A percentile compares a stretch with the other conserved stretches of the same genome.
phyloP scores from a whole-genome alignment of 2,113 vertebrate genomes.

The Clarias magur region DNA sequence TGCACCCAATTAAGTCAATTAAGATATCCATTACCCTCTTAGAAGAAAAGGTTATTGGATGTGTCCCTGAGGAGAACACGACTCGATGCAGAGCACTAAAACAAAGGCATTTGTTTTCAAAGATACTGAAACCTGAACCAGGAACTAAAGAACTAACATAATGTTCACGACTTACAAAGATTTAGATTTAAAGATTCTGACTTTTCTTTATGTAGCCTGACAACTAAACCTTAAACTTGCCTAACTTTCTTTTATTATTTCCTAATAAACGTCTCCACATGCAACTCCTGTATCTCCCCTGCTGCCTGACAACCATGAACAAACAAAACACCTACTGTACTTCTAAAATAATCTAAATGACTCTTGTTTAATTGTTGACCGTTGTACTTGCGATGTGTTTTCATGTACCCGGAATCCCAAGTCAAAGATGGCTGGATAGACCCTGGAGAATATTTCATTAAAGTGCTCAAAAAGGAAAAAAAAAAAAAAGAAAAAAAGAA shows the following conservation, averaged over 20 bases:
- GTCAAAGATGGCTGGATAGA: background rate
- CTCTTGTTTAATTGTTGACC: background rate
- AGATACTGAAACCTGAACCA: background rate
- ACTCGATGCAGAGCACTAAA: background rate
- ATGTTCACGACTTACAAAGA: no score
- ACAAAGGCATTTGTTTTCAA: background rate
- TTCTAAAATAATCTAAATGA: background rate
- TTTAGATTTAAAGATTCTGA: no score
- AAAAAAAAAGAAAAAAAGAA: no score
- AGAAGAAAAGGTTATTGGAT: background rate
- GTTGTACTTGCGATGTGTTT: background rate
- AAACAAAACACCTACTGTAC: background rate
- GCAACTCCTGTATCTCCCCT: background rate
- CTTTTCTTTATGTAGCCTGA: background rate
- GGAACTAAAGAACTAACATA: background rate
- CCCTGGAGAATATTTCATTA: background rate
- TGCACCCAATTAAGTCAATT: slow-evolving; percentile 9
- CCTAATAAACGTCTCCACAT: background rate
- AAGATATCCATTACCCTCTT: slow-evolving; percentile 12
- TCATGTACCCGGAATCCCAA: no score
- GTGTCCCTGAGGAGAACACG: background rate
- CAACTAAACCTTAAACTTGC: background rate
- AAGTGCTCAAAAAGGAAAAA: background rate
- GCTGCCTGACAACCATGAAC: background rate
- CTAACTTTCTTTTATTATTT: background rate